Evolutionary conservation across 1,140 invertebrate species (phyloP).

Genomic region (Aphelenchoides avenae): DNA sequence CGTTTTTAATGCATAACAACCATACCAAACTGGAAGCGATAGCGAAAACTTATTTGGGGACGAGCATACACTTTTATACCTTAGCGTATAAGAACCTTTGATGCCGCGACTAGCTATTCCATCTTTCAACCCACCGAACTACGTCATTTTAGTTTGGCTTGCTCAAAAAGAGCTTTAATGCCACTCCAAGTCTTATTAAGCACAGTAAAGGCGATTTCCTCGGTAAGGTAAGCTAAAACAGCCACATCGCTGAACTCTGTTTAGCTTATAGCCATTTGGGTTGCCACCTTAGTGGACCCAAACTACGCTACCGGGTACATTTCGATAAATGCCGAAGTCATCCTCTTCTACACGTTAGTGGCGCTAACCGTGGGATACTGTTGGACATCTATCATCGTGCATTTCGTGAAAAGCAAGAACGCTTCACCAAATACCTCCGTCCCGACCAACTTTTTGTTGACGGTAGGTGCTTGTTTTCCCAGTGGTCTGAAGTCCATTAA

Average conservation of each 20-base stretch:
- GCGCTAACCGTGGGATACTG: constrained; percentile 41
- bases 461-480: constrained; percentile 8
- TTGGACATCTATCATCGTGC: constrained; percentile 19
- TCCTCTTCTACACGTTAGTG: constrained; percentile 42
- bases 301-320: constrained; percentile 45
- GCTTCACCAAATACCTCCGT: neutral
- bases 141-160: too few relatives aligned
- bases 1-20: too few relatives aligned
- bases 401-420: neutral
- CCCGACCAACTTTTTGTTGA: constrained; percentile 28
- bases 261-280: constrained; percentile 43
- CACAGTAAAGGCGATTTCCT: too few relatives aligned
- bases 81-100: too few relatives aligned
- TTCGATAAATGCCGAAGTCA: constrained; percentile 44
- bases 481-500: neutral
- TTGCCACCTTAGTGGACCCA: constrained; percentile 42
- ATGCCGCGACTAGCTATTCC: too few relatives aligned
- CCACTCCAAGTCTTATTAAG: too few relatives aligned
- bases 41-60: too few relatives aligned
- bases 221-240: too few relatives aligned
- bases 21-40: too few relatives aligned
- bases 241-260: neutral
- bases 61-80: too few relatives aligned
- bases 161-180: too few relatives aligned
- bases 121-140: too few relatives aligned